Base-by-base conservation (phyloP, 2,888 invertebrate genomes). In the Xanthorhoe designata region DNA sequence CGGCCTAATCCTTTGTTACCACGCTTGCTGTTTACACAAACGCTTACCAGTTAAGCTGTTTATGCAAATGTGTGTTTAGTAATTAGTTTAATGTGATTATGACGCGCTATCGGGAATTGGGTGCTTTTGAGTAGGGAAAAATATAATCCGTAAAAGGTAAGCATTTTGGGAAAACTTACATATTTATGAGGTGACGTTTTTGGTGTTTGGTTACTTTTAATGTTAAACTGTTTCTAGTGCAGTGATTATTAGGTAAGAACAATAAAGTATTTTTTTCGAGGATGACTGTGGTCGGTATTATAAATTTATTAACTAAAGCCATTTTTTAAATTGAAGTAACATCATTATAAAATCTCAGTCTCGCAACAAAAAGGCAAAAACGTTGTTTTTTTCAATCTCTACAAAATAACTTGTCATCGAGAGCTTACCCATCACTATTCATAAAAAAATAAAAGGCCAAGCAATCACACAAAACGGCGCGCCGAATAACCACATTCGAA, bases 1-100 rank as follows among this genome's bases (percentile, higher is more conserved):
- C 66, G 19, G 10, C 3, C 56, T 88, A 91, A 92, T 89, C 89
- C 89, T 86, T 82, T 88, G 90, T 91, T 88, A 83, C 83, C 84
- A 76, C 80, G 86, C 81, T 83, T 85, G 84, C 85, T 90, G 91
- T 90, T 91, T 90, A 92, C 90, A 91, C 90, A 90, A 88, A 87
- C 89, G 89, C 89, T 92, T 92, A 91, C 85, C 75, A 88, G 83
- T n/a, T 92, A 92, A 92, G 91, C 80, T 89, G 87, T 89, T 90
- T 88, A 88, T 82, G 83, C 70, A 60, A 66, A 65, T 61, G 65
- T 60, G 60, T 70, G 61, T 68, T 67, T 67, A 65, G 62, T 68
- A 53, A 64, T 67, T 61, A 61, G 72, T 64, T 54, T 74, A 68
- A 72, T 71, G 70, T 70, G 70, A 71, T 74, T 75, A 73, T 72